Percentiles rank a stretch among this genome's conserved stretches.
phyloP scores from a whole-genome alignment of 1,140 invertebrate genomes.

The Meloidogyne exigua region DNA sequence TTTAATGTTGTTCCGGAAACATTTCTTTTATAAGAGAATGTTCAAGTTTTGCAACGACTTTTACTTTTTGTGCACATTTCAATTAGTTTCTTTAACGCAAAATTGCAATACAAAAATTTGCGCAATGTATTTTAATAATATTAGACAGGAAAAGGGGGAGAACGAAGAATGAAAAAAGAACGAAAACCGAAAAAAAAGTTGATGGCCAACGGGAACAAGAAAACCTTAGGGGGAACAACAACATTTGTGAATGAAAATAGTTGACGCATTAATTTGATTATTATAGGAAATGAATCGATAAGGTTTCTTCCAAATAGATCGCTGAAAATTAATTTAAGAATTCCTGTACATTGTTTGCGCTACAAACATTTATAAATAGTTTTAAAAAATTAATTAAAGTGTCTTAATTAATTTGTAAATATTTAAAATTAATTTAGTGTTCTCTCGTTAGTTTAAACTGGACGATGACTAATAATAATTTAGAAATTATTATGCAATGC shows the following conservation, averaged over 20 bases:
- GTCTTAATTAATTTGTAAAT: not conserved
- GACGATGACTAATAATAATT: not conserved
- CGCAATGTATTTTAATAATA: slow-evolving; percentile 1
- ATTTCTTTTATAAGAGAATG: too few species aligned
- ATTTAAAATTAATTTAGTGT: not conserved
- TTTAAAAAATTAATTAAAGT: slow-evolving; percentile 3
- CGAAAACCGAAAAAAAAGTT: not conserved
- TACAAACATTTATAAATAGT: not conserved
- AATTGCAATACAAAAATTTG: not conserved
- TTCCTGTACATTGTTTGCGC: not conserved
- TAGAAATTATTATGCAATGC: not conserved
- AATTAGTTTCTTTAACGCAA: not conserved
- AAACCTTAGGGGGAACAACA: not conserved
- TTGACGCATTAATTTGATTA: slow-evolving; percentile 5
- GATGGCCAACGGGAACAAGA: not conserved
- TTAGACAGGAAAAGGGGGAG: not conserved
- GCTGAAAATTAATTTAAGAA: not conserved
- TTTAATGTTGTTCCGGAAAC: not conserved
- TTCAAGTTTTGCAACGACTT: not conserved
- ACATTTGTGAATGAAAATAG: not conserved
- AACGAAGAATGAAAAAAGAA: not conserved
- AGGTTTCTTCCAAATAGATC: not conserved
- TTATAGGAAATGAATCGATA: not conserved
- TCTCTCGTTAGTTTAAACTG: not conserved
- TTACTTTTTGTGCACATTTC: not conserved